Percentiles rank a stretch among this genome's conserved stretches.
These are phyloP conservation scores for Eupeodes luniger DNA, from an alignment of 2,888 invertebrate species.

Conservation along the genomic window DNA sequence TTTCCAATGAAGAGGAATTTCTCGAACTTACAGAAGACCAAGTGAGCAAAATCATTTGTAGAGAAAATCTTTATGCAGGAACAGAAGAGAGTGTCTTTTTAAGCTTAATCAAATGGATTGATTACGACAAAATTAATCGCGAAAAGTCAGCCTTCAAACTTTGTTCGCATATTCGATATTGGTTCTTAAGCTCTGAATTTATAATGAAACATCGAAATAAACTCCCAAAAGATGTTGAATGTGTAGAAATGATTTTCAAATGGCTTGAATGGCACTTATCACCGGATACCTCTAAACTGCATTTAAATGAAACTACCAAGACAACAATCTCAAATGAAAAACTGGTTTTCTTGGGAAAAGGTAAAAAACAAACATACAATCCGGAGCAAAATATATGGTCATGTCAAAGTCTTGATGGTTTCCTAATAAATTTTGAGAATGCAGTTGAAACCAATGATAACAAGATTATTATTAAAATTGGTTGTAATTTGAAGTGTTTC, in stretches of 20 bases:
- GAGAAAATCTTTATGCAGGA: neutral
- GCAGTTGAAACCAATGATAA: neutral
- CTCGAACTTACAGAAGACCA: neutral
- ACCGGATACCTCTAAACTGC: neutral
- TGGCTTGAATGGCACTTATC: slow-evolving; percentile 7
- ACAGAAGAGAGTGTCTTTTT: neutral
- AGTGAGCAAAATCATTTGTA: neutral
- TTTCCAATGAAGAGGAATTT: neutral
- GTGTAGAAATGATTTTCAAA: neutral
- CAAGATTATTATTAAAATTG: neutral
- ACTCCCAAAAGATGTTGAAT: neutral
- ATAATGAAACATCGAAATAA: neutral
- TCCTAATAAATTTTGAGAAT: neutral
- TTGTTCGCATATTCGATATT: neutral
- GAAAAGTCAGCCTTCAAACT: neutral
- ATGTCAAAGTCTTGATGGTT: neutral
- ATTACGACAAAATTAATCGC: neutral
- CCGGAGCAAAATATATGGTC: neutral
- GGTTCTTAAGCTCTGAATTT: neutral
- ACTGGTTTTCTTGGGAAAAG: neutral
- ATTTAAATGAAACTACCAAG: neutral
- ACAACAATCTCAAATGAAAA: neutral
- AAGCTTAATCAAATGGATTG: neutral
- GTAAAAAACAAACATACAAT: neutral
- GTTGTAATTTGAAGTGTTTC: neutral